These are phyloP conservation scores for Hirtodrosophila alboralis DNA, from an alignment of 2,888 invertebrate genomes.

Conservation along the genomic window DNA sequence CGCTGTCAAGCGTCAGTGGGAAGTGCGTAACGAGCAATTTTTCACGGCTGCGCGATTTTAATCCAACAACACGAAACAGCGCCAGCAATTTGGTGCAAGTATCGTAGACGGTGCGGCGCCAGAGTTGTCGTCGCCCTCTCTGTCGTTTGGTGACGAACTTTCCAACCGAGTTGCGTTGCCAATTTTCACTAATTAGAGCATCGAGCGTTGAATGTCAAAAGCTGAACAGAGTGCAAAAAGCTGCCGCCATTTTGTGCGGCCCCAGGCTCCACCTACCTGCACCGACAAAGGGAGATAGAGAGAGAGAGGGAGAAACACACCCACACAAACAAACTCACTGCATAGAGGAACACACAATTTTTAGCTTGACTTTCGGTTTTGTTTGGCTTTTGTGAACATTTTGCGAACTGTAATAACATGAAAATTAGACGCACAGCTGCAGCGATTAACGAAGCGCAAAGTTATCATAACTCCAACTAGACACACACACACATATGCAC, in stretches of 20 bases:
- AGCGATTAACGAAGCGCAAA: slow-evolving; percentile 82
- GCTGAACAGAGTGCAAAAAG: slow-evolving; percentile 44
- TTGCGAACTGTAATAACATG: slow-evolving; percentile 59
- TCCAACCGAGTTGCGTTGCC: slow-evolving; percentile 76
- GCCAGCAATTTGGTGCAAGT: slow-evolving; percentile 4
- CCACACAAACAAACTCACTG: slow-evolving; percentile 13
- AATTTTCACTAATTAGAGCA: slow-evolving; percentile 76
- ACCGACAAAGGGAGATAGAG: slow-evolving; percentile 1
- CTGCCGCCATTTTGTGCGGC: slow-evolving; percentile 70
- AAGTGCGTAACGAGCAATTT: slow-evolving; percentile 69
- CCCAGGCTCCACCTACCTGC: slow-evolving; percentile 38
- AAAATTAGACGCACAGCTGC: slow-evolving; percentile 74
- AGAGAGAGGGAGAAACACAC: slow-evolving; percentile 3
- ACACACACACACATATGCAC: slow-evolving; percentile 1
- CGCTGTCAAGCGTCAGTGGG: slow-evolving; percentile 7
- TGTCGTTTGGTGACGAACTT: slow-evolving; percentile 65
- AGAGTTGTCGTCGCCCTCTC: not conserved
- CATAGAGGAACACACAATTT: slow-evolving; percentile 13
- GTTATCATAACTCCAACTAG: slow-evolving; percentile 69
- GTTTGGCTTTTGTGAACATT: slow-evolving; percentile 49
- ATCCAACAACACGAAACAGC: slow-evolving; percentile 73
- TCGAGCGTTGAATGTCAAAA: slow-evolving; percentile 16
- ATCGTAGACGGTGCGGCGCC: not conserved
- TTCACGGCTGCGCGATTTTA: slow-evolving; percentile 74
- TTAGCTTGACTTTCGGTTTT: slow-evolving; percentile 38